These are phyloP conservation scores for Stylophora pistillata DNA, from an alignment of 64 coral and sea anemone genomes.

Conservation along the genomic window DNA sequence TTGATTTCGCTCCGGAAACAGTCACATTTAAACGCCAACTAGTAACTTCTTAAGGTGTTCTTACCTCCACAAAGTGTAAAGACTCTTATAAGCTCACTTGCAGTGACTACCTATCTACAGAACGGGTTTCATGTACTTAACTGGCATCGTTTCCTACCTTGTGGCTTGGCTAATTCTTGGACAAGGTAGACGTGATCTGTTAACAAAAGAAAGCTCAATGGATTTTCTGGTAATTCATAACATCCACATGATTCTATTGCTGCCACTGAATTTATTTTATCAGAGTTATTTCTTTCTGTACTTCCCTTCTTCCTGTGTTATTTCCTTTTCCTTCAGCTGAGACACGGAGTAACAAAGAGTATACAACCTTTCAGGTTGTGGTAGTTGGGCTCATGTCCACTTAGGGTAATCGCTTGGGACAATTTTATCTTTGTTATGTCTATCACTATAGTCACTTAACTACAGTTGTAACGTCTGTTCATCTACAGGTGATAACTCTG, in stretches of 20 bases:
- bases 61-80: neutral
- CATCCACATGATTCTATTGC: neutral
- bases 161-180: constrained; percentile 13
- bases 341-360: no score
- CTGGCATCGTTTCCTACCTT: constrained; percentile 13
- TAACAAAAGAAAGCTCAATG: neutral
- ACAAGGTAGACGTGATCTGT: neutral
- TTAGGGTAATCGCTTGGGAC: no score
- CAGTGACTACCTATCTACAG: neutral
- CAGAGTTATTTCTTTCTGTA: no score
- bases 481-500: neutral
- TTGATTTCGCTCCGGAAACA: no score
- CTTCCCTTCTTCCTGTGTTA: no score
- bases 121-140: neutral
- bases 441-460: no score
- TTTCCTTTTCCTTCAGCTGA: no score
- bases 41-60: neutral
- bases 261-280: no score
- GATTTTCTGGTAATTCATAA: neutral
- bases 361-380: no score
- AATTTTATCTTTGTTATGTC: no score
- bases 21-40: no score
- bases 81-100: neutral
- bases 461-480: neutral
- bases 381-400: no score